phyloP scores from a whole-genome alignment of 1,140 invertebrate genomes.

The Scylla paramamosain region DNA sequence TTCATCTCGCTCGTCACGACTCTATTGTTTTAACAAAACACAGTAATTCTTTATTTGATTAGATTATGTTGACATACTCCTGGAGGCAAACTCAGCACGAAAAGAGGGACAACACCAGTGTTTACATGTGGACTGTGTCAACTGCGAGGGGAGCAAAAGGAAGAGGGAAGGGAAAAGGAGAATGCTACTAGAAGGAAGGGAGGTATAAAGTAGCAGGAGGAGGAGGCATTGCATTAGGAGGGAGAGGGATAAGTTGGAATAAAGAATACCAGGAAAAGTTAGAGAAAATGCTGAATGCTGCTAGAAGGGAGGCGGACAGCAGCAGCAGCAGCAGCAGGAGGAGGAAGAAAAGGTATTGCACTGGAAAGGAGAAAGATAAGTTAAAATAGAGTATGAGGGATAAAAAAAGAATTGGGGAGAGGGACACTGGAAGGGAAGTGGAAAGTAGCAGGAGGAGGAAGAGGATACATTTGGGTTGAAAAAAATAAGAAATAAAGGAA shows the following conservation, averaged over 20 bases:
- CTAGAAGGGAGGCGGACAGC: background rate
- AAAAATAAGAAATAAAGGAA: background rate
- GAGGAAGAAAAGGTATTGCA: background rate
- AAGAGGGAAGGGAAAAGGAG: background rate
- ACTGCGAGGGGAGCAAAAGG: background rate
- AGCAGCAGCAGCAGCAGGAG: background rate
- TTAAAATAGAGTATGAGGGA: background rate
- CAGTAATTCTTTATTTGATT: background rate
- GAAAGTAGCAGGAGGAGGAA: background rate
- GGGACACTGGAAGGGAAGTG: background rate
- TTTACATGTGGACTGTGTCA: background rate
- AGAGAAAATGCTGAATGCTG: background rate
- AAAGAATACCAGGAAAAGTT: background rate
- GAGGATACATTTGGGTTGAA: background rate
- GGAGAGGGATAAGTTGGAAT: no score
- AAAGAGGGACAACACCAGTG: background rate
- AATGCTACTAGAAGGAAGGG: background rate
- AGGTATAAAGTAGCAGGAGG: background rate
- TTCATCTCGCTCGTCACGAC: background rate
- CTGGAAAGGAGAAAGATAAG: no score
- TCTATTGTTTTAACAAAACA: background rate
- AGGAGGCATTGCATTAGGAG: background rate
- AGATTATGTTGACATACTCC: background rate
- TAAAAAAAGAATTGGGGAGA: background rate
- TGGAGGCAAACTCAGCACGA: background rate